phyloP scores from a whole-genome alignment of 2,797 vertebrate genomes.

The Epinephelus awoara region DNA sequence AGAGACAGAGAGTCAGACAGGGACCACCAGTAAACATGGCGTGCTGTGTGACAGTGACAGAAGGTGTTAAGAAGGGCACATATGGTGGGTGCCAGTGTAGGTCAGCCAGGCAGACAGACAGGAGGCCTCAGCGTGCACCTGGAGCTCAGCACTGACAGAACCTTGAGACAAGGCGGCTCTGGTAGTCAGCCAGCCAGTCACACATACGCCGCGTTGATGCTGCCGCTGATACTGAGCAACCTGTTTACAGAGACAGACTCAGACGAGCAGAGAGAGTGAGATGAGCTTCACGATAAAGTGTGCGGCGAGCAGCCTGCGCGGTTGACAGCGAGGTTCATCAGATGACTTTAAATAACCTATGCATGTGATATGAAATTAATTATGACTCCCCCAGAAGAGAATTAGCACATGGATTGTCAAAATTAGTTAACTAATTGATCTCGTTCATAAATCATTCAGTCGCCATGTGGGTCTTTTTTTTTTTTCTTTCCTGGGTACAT shows the following conservation, averaged over 20 bases:
- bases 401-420: slow-evolving; percentile 65
- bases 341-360: slow-evolving; percentile 72
- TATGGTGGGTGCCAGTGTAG: slow-evolving; percentile 83
- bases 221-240: slow-evolving; percentile 42
- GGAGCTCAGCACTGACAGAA: slow-evolving; percentile 71
- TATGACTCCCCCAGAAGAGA: slow-evolving; percentile 63
- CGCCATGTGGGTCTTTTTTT: slow-evolving; percentile 12
- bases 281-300: slow-evolving; percentile 49
- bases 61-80: slow-evolving; percentile 82
- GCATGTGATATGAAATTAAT: slow-evolving; percentile 75
- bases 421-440: slow-evolving; percentile 72
- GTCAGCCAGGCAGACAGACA: slow-evolving; percentile 81
- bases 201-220: slow-evolving; percentile 25
- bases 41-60: slow-evolving; percentile 79
- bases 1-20: slow-evolving; percentile 51
- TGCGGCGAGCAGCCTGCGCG: slow-evolving; percentile 40
- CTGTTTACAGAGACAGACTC: slow-evolving; percentile 42
- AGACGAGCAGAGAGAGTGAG: slow-evolving; percentile 20
- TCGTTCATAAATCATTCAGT: slow-evolving; percentile 70
- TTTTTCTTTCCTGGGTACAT: neutral
- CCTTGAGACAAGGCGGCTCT: slow-evolving; percentile 47
- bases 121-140: slow-evolving; percentile 79
- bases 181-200: slow-evolving; percentile 45
- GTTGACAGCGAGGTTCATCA: slow-evolving; percentile 44
- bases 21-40: slow-evolving; percentile 48